Conservation (phyloP, 2,797 vertebrate genomes). For the Aulostomus chinensis region DNA sequence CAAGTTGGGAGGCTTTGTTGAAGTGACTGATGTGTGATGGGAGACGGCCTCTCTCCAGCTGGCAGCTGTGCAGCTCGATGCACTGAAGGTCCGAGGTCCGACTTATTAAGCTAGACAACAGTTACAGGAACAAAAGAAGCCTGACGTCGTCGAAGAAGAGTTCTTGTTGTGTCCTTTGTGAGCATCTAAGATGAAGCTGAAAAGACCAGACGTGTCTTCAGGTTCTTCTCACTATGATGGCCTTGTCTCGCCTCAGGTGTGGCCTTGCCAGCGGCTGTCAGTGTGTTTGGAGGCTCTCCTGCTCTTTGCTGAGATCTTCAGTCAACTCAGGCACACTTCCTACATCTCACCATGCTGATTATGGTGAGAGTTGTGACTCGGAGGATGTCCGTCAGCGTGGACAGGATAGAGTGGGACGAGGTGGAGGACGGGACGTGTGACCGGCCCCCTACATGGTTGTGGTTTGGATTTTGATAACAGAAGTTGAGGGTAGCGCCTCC, state of each 20-base stretch:
- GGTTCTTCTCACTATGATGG: slow-evolving; percentile 10
- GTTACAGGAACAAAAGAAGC: slow-evolving; percentile 32
- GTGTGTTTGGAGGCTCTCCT: slow-evolving; percentile 19
- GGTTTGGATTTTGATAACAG: no score
- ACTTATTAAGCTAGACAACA: slow-evolving; percentile 26
- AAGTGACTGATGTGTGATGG: no score
- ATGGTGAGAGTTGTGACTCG: no score
- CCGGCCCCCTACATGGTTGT: no score
- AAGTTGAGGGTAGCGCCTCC: no score
- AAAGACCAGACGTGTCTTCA: slow-evolving; percentile 25
- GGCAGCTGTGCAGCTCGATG: no score
- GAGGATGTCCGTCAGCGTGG: no score
- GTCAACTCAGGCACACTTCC: not conserved
- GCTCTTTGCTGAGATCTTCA: not conserved
- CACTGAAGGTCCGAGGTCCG: slow-evolving; percentile 13
- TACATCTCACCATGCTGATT: not conserved
- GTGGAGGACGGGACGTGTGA: no score
- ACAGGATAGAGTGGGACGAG: no score
- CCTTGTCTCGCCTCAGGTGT: not conserved
- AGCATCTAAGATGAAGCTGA: slow-evolving; percentile 49
- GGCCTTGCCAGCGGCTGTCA: slow-evolving; percentile 27
- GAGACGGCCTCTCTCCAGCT: no score
- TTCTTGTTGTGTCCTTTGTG: slow-evolving; percentile 33
- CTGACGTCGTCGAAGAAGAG: slow-evolving; percentile 46
- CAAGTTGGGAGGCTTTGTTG: no score